Base-by-base conservation (phyloP, 2,797 vertebrate genomes). In the Alca torda region DNA sequence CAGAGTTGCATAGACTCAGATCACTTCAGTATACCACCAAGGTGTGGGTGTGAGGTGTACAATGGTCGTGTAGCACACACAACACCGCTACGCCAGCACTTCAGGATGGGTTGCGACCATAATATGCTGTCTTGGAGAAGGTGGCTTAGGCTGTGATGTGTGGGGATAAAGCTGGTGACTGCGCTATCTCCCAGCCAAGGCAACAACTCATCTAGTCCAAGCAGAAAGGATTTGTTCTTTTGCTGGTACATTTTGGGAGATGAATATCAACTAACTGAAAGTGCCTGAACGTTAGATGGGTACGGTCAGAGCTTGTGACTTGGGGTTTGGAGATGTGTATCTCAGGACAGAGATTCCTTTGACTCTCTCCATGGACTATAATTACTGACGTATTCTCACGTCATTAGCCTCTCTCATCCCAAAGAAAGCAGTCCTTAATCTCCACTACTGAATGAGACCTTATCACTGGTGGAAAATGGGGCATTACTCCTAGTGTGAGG, bases 21-120 rank as follows among this genome's bases (percentile, higher is more conserved):
- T 43, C 17, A 26, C 25, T 39, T 63, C 1, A 4, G 10, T 33
- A 9, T 31, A 60, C 9, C 30, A 78, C 16, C 21, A 35, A 28
- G 26, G 20, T 11, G 23, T 3, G 4, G 8, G 6, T 37, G 7
- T 35, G 45, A 33, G 30, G 10, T 13, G 31, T 4, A 17, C 3
- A 51, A 9, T 4, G 31, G 9, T 0, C n/a, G 7, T 39, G 26
- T 7, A 45, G 24, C 33, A 41, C 30, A 31, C 10, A 21, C 8
- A 39, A 16, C 16, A 26, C 4, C 0, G 0, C 17, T 15, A n/a
- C 0, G 1, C 10, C 31, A 39, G 30, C 4, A 7, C 2, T 21
- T 53, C 31, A 9, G n/a, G 37, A 31, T 14, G 16, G 45, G 26
- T 9, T 70, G n/a, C 1, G 0, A 16, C 26, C 0, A 0, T 33